phyloP scores from a whole-genome alignment of 2,113 vertebrate species.

The Argyrosomus japonicus region DNA sequence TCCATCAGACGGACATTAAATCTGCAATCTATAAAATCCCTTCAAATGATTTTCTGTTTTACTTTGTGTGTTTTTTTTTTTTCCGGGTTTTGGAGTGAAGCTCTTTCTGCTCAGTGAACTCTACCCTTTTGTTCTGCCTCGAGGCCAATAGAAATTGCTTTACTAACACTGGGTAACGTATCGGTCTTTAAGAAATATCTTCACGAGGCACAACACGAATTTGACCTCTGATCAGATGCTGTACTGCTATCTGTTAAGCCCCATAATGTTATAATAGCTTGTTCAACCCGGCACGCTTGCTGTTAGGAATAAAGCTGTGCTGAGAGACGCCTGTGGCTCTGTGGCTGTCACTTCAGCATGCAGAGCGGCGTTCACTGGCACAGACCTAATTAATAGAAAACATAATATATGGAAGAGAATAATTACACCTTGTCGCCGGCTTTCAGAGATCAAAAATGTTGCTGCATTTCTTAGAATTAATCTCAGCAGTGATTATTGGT shows the following conservation, averaged over 20 bases:
- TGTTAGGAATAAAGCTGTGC: constrained; percentile 47
- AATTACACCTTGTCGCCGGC: constrained; percentile 61
- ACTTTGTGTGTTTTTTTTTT: constrained; percentile 50
- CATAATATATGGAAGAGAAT: constrained; percentile 44
- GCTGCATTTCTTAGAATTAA: constrained; percentile 59
- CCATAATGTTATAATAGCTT: constrained; percentile 54
- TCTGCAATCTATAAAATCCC: constrained; percentile 81
- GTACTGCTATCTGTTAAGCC: constrained; percentile 45
- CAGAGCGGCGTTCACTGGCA: constrained; percentile 23
- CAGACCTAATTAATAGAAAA: constrained; percentile 66
- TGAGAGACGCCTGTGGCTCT: constrained; percentile 41
- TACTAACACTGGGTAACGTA: constrained; percentile 62
- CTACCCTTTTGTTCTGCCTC: constrained; percentile 70
- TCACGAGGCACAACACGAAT: constrained; percentile 33
- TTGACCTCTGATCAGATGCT: constrained; percentile 60
- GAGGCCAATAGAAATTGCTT: constrained; percentile 68
- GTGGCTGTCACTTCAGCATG: constrained; percentile 48
- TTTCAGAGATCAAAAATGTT: constrained; percentile 54
- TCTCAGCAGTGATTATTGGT: constrained; percentile 60
- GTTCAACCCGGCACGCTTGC: constrained; percentile 33
- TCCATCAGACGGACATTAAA: constrained; percentile 77
- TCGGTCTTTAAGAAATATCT: constrained; percentile 70
- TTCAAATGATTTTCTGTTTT: constrained; percentile 75
- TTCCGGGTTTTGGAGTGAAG: constrained; percentile 49
- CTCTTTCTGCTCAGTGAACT: constrained; percentile 64